These are phyloP conservation scores for Pammene aurita DNA, from an alignment of 2,888 invertebrate species.

Conservation along the genomic window DNA sequence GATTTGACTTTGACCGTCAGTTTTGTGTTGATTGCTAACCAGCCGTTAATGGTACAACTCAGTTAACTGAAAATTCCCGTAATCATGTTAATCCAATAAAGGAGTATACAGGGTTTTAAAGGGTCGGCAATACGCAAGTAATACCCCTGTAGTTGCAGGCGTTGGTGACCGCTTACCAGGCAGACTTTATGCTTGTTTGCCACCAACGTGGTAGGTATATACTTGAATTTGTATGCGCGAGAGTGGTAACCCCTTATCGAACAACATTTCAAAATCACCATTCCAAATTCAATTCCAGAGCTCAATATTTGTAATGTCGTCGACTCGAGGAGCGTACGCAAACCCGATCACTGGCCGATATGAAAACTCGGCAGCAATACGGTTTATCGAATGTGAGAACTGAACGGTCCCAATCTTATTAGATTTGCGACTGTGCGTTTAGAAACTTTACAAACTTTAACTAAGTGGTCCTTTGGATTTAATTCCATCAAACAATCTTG, in stretches of 20 bases:
- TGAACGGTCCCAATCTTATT: slow-evolving; percentile 37
- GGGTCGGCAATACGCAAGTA: too few relatives aligned
- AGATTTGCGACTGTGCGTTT: slow-evolving; percentile 23
- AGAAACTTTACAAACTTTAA: slow-evolving; percentile 17
- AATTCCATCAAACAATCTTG: not conserved
- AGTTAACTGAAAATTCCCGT: too few relatives aligned
- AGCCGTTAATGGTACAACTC: too few relatives aligned
- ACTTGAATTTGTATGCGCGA: slow-evolving; percentile 32
- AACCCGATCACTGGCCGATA: slow-evolving; percentile 56
- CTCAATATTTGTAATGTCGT: slow-evolving; percentile 62
- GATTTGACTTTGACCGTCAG: too few relatives aligned
- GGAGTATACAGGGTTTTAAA: not conserved
- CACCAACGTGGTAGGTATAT: too few relatives aligned
- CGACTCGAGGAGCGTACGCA: slow-evolving; percentile 47
- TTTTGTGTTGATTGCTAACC: too few relatives aligned
- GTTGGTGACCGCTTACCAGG: too few relatives aligned
- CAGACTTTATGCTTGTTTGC: too few relatives aligned
- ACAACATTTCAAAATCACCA: slow-evolving; percentile 55
- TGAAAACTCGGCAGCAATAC: slow-evolving; percentile 60
- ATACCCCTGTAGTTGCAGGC: too few relatives aligned
- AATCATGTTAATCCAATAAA: not conserved
- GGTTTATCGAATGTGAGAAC: slow-evolving; percentile 45
- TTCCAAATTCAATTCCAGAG: slow-evolving; percentile 63
- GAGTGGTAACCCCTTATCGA: slow-evolving; percentile 34
- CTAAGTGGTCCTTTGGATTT: not conserved